Conservation (phyloP, 2,888 invertebrate species). For the Mythimna lalbum region DNA sequence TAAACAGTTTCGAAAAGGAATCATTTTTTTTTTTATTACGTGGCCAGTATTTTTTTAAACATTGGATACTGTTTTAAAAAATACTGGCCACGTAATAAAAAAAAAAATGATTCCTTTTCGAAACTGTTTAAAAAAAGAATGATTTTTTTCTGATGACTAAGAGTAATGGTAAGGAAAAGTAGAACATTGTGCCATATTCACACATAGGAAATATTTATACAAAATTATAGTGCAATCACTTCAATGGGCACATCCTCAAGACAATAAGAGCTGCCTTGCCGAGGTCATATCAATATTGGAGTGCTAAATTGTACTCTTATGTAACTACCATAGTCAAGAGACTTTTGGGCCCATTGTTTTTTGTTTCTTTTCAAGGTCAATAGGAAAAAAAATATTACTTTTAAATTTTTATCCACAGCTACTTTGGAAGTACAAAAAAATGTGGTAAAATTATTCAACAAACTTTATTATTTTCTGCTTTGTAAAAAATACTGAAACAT, state of each 20-base stretch:
- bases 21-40: conserved; percentile 7
- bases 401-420: background rate
- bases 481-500: background rate
- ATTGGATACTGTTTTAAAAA: background rate
- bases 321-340: conserved; percentile 32
- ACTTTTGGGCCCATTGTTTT: conserved; percentile 12
- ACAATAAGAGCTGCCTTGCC: conserved; percentile 51
- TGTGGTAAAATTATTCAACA: background rate
- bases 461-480: background rate
- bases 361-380: background rate
- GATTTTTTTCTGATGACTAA: background rate
- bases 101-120: background rate
- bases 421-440: background rate
- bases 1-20: background rate
- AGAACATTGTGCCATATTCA: conserved; percentile 10
- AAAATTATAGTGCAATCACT: conserved; percentile 64
- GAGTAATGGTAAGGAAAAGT: conserved; percentile 3
- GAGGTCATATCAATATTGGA: conserved; percentile 70
- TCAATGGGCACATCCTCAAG: conserved; percentile 69
- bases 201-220: conserved; percentile 50
- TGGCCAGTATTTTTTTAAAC: conserved; percentile 4
- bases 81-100: background rate
- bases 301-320: conserved; percentile 57
- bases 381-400: background rate
- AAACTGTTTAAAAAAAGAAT: background rate